Conservation (phyloP, 2,113 vertebrate species). For the Cyprinodon variegatus region DNA sequence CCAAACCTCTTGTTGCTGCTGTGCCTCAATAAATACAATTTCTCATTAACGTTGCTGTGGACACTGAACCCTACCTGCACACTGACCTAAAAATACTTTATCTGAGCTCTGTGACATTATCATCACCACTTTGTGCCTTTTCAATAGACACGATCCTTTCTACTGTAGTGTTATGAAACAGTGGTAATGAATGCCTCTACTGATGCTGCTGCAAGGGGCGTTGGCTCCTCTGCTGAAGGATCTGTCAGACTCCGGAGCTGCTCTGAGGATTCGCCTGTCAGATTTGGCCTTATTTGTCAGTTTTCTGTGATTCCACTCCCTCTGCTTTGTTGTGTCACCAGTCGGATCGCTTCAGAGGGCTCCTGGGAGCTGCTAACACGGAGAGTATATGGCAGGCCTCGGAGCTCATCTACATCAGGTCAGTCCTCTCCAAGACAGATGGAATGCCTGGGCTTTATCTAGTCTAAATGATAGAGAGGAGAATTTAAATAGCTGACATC, state of each 20-base stretch:
- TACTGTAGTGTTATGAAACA: constrained; percentile 47
- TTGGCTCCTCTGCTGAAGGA: constrained; percentile 56
- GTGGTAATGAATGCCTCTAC: constrained; percentile 29
- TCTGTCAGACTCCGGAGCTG: constrained; percentile 57
- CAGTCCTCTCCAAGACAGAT: constrained; percentile 28
- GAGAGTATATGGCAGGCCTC: constrained; percentile 31
- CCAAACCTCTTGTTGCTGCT: neutral
- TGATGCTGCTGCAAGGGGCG: constrained; percentile 38
- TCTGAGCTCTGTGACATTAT: neutral
- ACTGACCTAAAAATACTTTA: neutral
- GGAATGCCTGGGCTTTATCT: constrained; percentile 9
- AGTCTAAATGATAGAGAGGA: constrained; percentile 30
- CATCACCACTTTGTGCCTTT: constrained; percentile 7
- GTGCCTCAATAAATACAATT: neutral
- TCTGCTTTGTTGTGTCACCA: constrained; percentile 66
- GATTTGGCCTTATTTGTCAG: constrained; percentile 71
- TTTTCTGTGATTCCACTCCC: constrained; percentile 67
- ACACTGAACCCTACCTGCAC: constrained; percentile 1
- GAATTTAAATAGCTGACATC: constrained; percentile 26
- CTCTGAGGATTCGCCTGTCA: constrained; percentile 69
- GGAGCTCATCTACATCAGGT: constrained; percentile 49
- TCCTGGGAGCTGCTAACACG: constrained; percentile 45
- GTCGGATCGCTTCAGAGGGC: constrained; percentile 46
- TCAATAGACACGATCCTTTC: constrained; percentile 1
- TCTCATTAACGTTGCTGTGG: neutral